Evolutionary conservation across 2,888 invertebrate genomes (phyloP).

Genomic region (Molorchus minor): DNA sequence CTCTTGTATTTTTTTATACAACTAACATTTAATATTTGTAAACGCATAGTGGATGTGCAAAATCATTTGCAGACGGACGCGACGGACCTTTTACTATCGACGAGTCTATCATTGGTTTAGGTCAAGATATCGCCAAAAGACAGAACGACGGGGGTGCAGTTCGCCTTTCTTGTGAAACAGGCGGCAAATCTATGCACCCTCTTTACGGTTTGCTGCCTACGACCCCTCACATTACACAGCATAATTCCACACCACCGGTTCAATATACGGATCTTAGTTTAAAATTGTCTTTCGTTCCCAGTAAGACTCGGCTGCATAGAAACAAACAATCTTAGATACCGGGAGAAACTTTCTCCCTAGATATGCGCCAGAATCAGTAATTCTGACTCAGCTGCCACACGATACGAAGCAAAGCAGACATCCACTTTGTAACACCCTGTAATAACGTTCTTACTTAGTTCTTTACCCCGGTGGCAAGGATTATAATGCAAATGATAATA

Average conservation of each 20-base stretch:
- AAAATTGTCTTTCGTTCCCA: constrained; percentile 28
- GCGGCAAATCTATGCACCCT: constrained; percentile 64
- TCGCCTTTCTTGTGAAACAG: constrained; percentile 56
- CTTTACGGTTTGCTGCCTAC: constrained; percentile 63
- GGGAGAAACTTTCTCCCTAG: neutral
- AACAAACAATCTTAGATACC: constrained; percentile 15
- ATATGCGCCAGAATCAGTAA: constrained; percentile 4
- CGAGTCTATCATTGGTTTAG: constrained; percentile 34
- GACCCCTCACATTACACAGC: constrained; percentile 61
- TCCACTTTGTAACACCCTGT: no score
- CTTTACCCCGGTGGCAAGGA: no score
- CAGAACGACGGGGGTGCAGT: constrained; percentile 28
- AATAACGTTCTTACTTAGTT: no score
- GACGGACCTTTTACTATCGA: no score
- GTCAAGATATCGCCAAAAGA: constrained; percentile 33
- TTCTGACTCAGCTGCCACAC: no score
- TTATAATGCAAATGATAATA: no score
- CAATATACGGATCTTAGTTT: constrained; percentile 31
- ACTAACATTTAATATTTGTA: no score
- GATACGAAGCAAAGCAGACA: no score
- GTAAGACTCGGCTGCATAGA: constrained; percentile 14
- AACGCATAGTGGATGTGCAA: no score
- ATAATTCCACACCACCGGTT: constrained; percentile 54
- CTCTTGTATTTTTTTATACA: no score
- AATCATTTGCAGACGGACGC: no score